Base-by-base conservation (phyloP, 2,888 invertebrate genomes). In the Eupithecia subfuscata region DNA sequence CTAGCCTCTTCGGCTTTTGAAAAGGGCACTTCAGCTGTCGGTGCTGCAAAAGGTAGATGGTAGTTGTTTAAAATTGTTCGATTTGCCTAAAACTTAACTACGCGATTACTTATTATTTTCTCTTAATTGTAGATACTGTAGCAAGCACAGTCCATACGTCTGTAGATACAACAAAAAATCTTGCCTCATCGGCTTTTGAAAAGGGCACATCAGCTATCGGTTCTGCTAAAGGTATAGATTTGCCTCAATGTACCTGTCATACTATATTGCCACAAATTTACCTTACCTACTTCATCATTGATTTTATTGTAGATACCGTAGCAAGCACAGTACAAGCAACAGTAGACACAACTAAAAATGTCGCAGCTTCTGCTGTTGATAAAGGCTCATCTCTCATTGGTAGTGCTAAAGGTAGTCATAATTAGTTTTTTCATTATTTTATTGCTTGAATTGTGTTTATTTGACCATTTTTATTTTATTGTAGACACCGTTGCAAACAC, bases 401-500 rank as follows among this genome's bases (percentile, higher is more conserved):
- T 71, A 79, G 79, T 64, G 85, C 86, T 75, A 88, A 85, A 87
- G 87, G 86, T 87, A 86, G 71, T 70, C 18, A 71, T 70, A n/a
- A 37, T 65, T 40, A 37, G 8, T 68, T 22, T 40, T 22, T 43
- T 68, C 22, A 43, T 68, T 45, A 43, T 22, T 68, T 65, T 40
- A 25, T 25, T 25, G 25, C 25, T 25, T 43, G 40, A 6, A 7
- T 40, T 65, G 2, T 65, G 34, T 67, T 67, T 67, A 16, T 43
- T 68, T 68, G 69, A 40, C 68, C 22, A 25, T 60, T 22, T 60
- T 60, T 64, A 48, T 64, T 70, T 68, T 37, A 64, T 76, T 63
- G 25, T 90, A 91, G 91, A 90, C 78, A 86, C 89, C 3, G 86
- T 90, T 78, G 78, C 87, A 65, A 88, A 83, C 74, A 88, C 90